Conservation (phyloP, 2,113 vertebrate genomes). For the Hippocampus barbouri region DNA sequence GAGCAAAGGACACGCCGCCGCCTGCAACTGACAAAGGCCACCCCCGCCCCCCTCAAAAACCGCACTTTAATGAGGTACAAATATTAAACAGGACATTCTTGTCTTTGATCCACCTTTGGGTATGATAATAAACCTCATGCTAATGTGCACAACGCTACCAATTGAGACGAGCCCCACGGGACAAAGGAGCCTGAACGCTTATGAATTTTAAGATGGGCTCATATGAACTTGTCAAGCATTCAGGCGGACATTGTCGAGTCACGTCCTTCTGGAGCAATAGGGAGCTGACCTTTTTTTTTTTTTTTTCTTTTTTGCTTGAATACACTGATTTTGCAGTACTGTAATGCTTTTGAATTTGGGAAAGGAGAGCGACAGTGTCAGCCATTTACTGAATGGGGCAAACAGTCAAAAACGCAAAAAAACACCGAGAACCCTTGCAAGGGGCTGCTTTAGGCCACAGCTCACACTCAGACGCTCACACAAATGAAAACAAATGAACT, state of each 20-base stretch:
- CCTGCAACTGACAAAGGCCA: constrained; percentile 55
- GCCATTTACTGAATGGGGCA: too few relatives aligned
- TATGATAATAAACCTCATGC: constrained; percentile 63
- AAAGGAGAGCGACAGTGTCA: too few relatives aligned
- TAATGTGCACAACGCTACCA: constrained; percentile 57
- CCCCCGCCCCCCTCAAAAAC: constrained; percentile 25
- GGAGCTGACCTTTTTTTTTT: neutral
- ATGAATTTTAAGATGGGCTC: constrained; percentile 26
- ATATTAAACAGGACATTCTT: constrained; percentile 66
- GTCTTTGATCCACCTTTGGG: constrained; percentile 71
- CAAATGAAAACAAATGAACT: too few relatives aligned
- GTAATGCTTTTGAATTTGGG: too few relatives aligned
- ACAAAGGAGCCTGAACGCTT: constrained; percentile 29
- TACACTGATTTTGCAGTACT: neutral
- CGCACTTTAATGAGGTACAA: constrained; percentile 64
- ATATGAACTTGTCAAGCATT: constrained; percentile 8
- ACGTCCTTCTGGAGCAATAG: neutral
- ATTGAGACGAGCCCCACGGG: constrained; percentile 42
- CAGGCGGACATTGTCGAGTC: constrained; percentile 4
- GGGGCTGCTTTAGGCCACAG: too few relatives aligned
- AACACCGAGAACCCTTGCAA: too few relatives aligned
- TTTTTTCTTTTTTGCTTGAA: neutral
- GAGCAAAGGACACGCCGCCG: constrained; percentile 55
- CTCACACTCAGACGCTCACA: too few relatives aligned
- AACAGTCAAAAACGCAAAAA: too few relatives aligned